These are phyloP conservation scores for Accipiter virgatus DNA, from an alignment of 2,113 vertebrate genomes.

Conservation along the genomic window DNA sequence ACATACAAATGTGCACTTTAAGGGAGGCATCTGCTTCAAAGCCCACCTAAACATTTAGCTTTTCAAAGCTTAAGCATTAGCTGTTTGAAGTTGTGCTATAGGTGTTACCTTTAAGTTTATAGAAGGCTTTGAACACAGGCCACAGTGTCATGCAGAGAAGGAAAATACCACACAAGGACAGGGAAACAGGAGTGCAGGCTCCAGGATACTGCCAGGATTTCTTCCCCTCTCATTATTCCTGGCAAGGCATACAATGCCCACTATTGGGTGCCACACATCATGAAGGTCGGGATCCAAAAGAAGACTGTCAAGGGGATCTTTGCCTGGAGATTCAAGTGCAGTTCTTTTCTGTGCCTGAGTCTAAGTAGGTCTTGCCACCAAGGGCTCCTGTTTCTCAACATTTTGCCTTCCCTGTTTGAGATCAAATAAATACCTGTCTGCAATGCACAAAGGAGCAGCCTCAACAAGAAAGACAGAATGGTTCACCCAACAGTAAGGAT, in stretches of 20 bases:
- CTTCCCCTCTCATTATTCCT: not conserved
- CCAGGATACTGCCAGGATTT: not conserved
- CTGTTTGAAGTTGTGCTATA: not conserved
- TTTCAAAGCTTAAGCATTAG: not conserved
- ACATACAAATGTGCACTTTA: not conserved
- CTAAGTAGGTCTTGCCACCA: not conserved
- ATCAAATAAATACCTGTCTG: not conserved
- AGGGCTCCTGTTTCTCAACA: not conserved
- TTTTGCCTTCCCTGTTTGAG: not conserved
- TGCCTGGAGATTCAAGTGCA: not conserved
- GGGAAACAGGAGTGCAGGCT: not conserved
- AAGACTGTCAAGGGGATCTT: not conserved
- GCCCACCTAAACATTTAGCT: not conserved
- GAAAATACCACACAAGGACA: not conserved
- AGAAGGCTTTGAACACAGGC: not conserved
- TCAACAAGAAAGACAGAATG: not conserved
- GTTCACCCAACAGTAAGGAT: not conserved
- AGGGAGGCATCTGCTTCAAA: not conserved
- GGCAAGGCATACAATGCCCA: not conserved
- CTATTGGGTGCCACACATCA: accelerated
- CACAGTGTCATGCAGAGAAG: not conserved
- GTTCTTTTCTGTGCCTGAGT: not conserved
- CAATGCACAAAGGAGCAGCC: not conserved
- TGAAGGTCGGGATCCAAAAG: not conserved
- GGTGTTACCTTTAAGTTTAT: not conserved